A percentile compares a stretch with the other conserved stretches of the same genome.
These are phyloP conservation scores for Caenorhabditis angaria DNA, from an alignment of 2,888 invertebrate genomes.

Conservation along the genomic window DNA sequence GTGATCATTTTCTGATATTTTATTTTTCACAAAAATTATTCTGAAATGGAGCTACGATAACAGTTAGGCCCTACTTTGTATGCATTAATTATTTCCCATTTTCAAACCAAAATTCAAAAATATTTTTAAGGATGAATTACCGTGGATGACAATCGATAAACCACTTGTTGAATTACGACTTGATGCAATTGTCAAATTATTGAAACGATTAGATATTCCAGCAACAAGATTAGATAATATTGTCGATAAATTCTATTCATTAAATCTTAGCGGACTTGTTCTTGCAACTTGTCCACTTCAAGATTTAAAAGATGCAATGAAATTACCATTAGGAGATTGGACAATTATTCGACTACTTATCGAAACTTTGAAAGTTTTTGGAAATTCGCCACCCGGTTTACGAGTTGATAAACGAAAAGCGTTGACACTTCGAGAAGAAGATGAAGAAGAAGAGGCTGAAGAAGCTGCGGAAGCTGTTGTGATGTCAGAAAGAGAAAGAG, in stretches of 20 bases:
- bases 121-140: slow-evolving; percentile 55
- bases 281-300: slow-evolving; percentile 74
- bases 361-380: slow-evolving; percentile 65
- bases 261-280: slow-evolving; percentile 70
- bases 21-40: too few species aligned
- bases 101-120: too few species aligned
- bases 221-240: slow-evolving; percentile 46
- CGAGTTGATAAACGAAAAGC: slow-evolving; percentile 47
- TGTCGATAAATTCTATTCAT: slow-evolving; percentile 34
- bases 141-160: slow-evolving; percentile 53
- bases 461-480: slow-evolving; percentile 36
- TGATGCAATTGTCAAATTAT: slow-evolving; percentile 51
- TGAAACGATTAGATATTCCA: slow-evolving; percentile 59
- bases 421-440: slow-evolving; percentile 47
- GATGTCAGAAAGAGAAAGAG: slow-evolving; percentile 27
- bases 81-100: too few species aligned
- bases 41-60: too few species aligned
- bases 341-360: slow-evolving; percentile 67
- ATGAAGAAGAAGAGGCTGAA: slow-evolving; percentile 45
- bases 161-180: slow-evolving; percentile 62
- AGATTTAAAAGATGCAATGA: slow-evolving; percentile 63
- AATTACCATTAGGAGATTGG: slow-evolving; percentile 71
- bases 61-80: too few species aligned
- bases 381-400: slow-evolving; percentile 48
- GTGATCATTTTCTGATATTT: too few species aligned